Evolutionary conservation across 92 coral and sea anemone species (phyloP), one percentile per base, ranked within the genome.

Genomic region (Blastomussa wellsi): DNA sequence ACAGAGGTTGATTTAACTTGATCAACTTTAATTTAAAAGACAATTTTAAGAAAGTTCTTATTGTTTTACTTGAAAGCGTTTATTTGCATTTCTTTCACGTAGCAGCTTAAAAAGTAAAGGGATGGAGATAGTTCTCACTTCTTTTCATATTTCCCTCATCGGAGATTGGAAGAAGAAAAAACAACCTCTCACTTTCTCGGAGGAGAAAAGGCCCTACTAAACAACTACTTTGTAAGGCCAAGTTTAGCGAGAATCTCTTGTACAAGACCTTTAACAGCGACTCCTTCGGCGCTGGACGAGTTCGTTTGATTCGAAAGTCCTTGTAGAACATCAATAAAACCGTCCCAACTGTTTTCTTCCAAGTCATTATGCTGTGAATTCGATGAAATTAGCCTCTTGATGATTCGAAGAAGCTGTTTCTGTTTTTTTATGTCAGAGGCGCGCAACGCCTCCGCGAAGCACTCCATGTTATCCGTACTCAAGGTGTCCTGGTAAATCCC

Each of bases 381-480:
- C 12, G 99, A 91, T 2, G 98, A 86, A 60, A 97, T 83, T 76
- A 97, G 80, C 59, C 99, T 87, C 88, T 97, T 97, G n/a, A 97
- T 77, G 70, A 97, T 90, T 77, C 99, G 91, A 59, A 97, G 83
- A 28, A 97, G 86, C 42, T 97, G 99, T 53, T 97, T 97, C 82
- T 87, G 95, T 55, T 87, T 84, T 42, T 90, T 95, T 13, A 81
- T 55, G 76, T 92, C 97, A n/a, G 91, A 71, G 35, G 86, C 77
- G 28, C 75, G 70, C 76, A 97, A 84, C 35, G 99, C 99, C 48
- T 80, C 94, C 6, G 99, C 93, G 29, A 97, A 88, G 80, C 90
- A 90, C 76, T 74, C 91, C 26, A 95, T 68, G 83, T 95, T 97
- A 15, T 91, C 95, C 16, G 60, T 62, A 67, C 97, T 97, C 93